Percentiles rank a stretch among this genome's conserved stretches.
Evolutionary conservation across 2,797 vertebrate genomes (phyloP).

Genomic region (Natrix natrix): DNA sequence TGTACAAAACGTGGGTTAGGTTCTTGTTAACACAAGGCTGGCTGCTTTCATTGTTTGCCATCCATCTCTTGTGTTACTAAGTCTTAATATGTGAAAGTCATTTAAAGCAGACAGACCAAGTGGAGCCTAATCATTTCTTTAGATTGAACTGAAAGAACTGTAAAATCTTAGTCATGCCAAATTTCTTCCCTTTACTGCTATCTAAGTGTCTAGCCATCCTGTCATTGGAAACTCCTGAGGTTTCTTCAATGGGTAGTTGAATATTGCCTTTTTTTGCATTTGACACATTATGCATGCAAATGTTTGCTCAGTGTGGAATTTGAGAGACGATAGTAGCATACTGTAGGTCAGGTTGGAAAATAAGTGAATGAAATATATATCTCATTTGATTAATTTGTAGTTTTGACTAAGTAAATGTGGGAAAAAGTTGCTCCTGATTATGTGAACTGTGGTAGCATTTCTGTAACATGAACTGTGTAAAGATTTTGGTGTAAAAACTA

Average conservation of each 20-base stretch:
- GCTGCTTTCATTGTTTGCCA: neutral
- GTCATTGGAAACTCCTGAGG: neutral
- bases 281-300: neutral
- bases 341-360: neutral
- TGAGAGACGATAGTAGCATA: neutral
- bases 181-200: neutral
- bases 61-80: neutral
- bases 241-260: neutral
- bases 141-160: neutral
- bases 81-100: neutral
- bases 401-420: neutral
- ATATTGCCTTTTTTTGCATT: neutral
- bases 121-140: neutral
- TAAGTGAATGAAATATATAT: neutral
- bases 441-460: neutral
- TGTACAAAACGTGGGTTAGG: neutral
- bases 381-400: neutral
- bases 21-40: neutral
- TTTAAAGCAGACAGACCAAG: neutral
- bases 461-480: neutral
- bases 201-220: neutral
- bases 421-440: neutral
- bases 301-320: neutral
- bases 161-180: neutral
- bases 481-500: neutral